These are phyloP conservation scores for Thaleichthys pacificus DNA, from an alignment of 2,797 vertebrate species.

Conservation along the genomic window DNA sequence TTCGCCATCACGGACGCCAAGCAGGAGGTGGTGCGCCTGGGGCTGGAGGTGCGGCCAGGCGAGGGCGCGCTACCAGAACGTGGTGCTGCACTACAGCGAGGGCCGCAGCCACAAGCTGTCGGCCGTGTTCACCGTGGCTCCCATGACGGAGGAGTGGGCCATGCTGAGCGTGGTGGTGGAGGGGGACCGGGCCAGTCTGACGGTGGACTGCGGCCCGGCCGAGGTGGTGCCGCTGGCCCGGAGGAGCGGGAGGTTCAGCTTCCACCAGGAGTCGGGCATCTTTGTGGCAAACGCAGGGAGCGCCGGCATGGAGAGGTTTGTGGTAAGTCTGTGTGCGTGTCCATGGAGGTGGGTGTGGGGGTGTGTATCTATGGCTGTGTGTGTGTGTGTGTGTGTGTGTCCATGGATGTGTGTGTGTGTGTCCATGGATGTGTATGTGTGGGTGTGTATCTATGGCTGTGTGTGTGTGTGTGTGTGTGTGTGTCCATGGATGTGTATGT, in stretches of 20 bases:
- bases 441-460: too few species aligned
- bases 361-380: not conserved
- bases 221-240: conserved; percentile 74
- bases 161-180: conserved; percentile 76
- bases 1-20: conserved; percentile 88
- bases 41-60: conserved; percentile 81
- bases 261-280: conserved; percentile 83
- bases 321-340: conserved; percentile 70
- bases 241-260: conserved; percentile 66
- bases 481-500: not conserved
- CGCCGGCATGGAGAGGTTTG: conserved; percentile 83
- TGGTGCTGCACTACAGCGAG: conserved; percentile 87
- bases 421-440: too few species aligned
- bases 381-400: not conserved
- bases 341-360: not conserved
- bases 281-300: conserved; percentile 88
- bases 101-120: conserved; percentile 74
- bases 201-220: conserved; percentile 86
- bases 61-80: conserved; percentile 76
- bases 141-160: conserved; percentile 88
- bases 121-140: conserved; percentile 81
- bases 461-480: not conserved
- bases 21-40: conserved; percentile 88
- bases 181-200: conserved; percentile 75
- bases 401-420: too few species aligned